These are phyloP conservation scores for Andrena trimmerana DNA, from an alignment of 2,888 invertebrate species.

Conservation along the genomic window DNA sequence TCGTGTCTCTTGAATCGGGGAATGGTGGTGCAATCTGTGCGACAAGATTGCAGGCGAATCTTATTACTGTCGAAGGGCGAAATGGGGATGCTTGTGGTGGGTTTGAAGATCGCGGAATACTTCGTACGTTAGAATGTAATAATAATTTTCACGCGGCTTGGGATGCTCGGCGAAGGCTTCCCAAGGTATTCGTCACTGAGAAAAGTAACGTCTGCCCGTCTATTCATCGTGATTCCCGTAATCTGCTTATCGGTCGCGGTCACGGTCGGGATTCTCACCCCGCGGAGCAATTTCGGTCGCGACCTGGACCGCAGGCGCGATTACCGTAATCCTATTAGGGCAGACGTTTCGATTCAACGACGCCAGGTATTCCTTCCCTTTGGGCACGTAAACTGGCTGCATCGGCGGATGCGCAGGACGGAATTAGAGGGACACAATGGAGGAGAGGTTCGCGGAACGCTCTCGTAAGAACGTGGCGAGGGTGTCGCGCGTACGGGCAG, in stretches of 20 bases:
- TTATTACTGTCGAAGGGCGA: not conserved
- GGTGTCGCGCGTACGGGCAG: constrained; percentile 50
- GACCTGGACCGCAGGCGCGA: constrained; percentile 80
- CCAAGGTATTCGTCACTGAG: not conserved
- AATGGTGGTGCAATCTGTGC: constrained; percentile 8
- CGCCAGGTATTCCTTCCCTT: constrained; percentile 38
- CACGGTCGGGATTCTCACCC: constrained; percentile 80
- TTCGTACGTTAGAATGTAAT: not conserved
- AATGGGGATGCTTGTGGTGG: not conserved
- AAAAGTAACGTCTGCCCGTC: not conserved
- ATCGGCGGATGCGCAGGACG: not conserved
- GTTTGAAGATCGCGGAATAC: too few relatives aligned
- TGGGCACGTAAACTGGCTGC: not conserved
- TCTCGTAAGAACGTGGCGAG: constrained; percentile 35
- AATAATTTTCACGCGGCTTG: not conserved
- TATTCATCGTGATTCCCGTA: constrained; percentile 69
- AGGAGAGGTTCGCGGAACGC: constrained; percentile 31
- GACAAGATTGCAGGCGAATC: not conserved
- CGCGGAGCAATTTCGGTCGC: constrained; percentile 79
- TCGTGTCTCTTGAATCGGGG: constrained; percentile 1
- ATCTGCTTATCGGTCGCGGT: constrained; percentile 79
- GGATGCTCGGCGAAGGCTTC: not conserved
- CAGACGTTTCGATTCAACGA: constrained; percentile 34
- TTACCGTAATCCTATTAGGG: constrained; percentile 83
- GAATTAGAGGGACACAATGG: constrained; percentile 40